phyloP scores from a whole-genome alignment of 2,888 invertebrate species.

The Cremastinae sp. region DNA sequence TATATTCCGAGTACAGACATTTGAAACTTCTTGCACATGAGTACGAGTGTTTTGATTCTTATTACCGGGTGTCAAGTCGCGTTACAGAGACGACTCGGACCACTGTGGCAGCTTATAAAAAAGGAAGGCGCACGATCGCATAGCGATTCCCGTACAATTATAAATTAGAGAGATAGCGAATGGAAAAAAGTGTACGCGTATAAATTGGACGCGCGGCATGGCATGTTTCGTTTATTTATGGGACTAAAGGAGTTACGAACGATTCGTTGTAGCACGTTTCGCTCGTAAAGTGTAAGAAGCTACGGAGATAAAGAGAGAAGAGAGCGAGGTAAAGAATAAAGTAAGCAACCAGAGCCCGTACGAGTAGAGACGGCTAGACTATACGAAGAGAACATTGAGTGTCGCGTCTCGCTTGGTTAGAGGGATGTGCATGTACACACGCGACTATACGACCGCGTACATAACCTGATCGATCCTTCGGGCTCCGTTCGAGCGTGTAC shows the following conservation, averaged over 20 bases:
- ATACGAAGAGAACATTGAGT: conserved; percentile 26
- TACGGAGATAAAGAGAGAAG: background rate
- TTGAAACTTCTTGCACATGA: no score
- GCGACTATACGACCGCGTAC: conserved; percentile 28
- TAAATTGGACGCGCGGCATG: conserved; percentile 17
- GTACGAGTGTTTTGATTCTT: background rate
- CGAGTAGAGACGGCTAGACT: conserved; percentile 31
- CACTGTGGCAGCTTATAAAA: no score
- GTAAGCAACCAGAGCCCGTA: background rate
- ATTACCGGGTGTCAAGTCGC: no score
- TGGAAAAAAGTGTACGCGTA: background rate
- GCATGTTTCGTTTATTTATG: conserved; percentile 33
- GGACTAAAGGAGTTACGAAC: conserved; percentile 21
- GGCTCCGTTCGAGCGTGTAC: conserved; percentile 22
- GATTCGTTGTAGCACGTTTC: conserved; percentile 47
- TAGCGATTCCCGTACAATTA: background rate
- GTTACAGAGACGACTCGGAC: no score
- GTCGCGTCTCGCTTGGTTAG: conserved; percentile 49
- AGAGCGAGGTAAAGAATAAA: conserved; percentile 13
- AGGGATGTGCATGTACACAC: conserved; percentile 31
- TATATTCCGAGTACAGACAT: no score
- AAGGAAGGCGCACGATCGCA: background rate
- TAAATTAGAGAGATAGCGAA: conserved; percentile 2
- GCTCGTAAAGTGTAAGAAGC: conserved; percentile 37
- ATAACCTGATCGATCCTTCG: conserved; percentile 53